A percentile compares a stretch with the other conserved stretches of the same genome.
phyloP scores from a whole-genome alignment of 2,113 vertebrate species.

The Gopherus evgoodei region DNA sequence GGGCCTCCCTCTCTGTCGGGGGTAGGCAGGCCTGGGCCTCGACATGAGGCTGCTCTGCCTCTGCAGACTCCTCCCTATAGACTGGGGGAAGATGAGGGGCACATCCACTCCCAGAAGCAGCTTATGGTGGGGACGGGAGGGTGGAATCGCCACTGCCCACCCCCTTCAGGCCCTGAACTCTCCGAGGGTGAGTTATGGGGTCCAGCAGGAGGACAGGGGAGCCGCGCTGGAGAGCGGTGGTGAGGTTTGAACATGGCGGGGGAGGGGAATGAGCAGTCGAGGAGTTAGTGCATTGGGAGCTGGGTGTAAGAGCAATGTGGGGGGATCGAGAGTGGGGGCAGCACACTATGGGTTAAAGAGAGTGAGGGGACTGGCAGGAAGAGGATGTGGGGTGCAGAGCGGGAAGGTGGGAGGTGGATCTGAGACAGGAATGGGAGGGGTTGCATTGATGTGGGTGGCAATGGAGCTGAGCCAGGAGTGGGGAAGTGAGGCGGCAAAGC shows the following conservation, averaged over 20 bases:
- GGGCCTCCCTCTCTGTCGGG: neutral
- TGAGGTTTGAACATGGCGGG: neutral
- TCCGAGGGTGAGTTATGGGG: neutral
- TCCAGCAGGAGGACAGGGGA: neutral
- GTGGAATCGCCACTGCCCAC: neutral
- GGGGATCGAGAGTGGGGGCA: neutral
- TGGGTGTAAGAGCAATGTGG: neutral
- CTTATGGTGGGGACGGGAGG: neutral
- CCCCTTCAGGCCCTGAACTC: neutral
- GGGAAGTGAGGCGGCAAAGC: neutral
- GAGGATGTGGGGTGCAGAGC: neutral
- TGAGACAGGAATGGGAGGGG: neutral
- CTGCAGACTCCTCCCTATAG: neutral
- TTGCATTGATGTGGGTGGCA: neutral
- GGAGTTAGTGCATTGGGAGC: neutral
- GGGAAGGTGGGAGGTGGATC: neutral
- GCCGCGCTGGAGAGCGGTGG: rapidly evolving
- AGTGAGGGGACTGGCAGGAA: neutral
- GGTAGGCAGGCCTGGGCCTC: neutral
- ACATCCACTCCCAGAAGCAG: neutral
- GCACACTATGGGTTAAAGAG: no score
- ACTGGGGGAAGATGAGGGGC: neutral
- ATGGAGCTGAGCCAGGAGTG: neutral
- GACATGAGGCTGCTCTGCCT: neutral
- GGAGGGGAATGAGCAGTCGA: rapidly evolving